Conservation (phyloP, 2,113 vertebrate genomes). For the Apistogramma diplotaenia region DNA sequence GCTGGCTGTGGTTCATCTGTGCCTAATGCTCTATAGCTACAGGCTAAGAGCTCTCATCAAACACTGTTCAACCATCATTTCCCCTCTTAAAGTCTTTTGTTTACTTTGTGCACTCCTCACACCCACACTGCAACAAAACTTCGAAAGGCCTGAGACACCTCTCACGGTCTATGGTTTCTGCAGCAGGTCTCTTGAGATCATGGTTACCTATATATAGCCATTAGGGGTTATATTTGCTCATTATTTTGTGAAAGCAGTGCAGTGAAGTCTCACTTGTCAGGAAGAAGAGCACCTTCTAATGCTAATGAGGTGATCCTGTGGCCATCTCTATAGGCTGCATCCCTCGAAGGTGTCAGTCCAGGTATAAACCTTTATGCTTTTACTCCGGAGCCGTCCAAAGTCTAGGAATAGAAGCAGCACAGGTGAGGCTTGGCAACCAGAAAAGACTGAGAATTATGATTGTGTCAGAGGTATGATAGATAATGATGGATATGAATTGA, state of each 20-base stretch:
- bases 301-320: slow-evolving; percentile 71
- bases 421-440: slow-evolving; percentile 33
- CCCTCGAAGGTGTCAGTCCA: slow-evolving; percentile 49
- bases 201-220: slow-evolving; percentile 64
- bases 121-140: slow-evolving; percentile 51
- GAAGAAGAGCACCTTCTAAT: slow-evolving; percentile 63
- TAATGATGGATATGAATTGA: slow-evolving; percentile 30
- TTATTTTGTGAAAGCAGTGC: slow-evolving; percentile 59
- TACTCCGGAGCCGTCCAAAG: slow-evolving; percentile 23
- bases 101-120: slow-evolving; percentile 56
- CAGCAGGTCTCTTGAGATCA: slow-evolving; percentile 36
- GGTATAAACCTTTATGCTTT: slow-evolving; percentile 45
- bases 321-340: slow-evolving; percentile 56
- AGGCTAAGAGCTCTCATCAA: slow-evolving; percentile 73
- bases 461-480: slow-evolving; percentile 28
- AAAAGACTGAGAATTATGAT: slow-evolving; percentile 5
- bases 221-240: slow-evolving; percentile 70
- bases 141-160: slow-evolving; percentile 40
- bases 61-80: slow-evolving; percentile 68
- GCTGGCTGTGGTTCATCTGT: slow-evolving; percentile 71
- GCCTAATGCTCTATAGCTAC: slow-evolving; percentile 75
- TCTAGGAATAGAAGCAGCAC: slow-evolving; percentile 58
- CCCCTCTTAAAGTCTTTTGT: slow-evolving; percentile 67
- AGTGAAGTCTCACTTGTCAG: slow-evolving; percentile 64
- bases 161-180: not conserved